Conservation (phyloP, 2,888 invertebrate genomes). For the Invenusta paracnida region DNA sequence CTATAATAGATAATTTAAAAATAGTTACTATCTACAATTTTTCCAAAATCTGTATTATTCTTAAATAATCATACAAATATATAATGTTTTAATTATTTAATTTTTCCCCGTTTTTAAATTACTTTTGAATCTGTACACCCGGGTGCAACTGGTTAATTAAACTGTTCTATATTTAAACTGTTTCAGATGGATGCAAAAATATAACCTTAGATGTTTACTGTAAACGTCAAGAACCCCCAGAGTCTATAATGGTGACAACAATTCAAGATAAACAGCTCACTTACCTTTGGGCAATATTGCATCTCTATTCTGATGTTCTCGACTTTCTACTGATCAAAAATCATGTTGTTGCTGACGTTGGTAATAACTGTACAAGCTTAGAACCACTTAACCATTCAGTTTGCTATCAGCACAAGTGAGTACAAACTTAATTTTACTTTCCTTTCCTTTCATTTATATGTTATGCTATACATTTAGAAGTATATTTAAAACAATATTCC, state of each 20-base stretch:
- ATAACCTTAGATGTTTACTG: background rate
- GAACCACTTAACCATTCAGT: background rate
- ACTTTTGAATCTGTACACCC: no score
- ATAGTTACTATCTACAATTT: no score
- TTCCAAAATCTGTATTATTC: no score
- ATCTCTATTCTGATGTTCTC: background rate
- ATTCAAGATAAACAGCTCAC: background rate
- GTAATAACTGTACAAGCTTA: background rate
- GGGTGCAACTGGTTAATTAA: background rate
- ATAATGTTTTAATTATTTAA: no score
- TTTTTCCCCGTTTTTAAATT: no score
- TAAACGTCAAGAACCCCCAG: background rate
- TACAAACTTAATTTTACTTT: no score
- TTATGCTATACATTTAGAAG: no score
- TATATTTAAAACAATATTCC: no score
- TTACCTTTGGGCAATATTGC: background rate
- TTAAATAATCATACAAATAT: no score
- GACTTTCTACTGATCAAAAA: slow-evolving; percentile 9
- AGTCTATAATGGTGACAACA: background rate
- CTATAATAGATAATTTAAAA: no score
- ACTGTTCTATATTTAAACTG: background rate
- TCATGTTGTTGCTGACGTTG: background rate
- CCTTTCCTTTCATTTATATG: no score
- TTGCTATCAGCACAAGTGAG: slow-evolving; percentile 2
- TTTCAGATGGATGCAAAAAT: background rate